These are phyloP conservation scores for Phyllotis vaccarum DNA, from an alignment of 2,797 vertebrate species.

Conservation along the genomic window DNA sequence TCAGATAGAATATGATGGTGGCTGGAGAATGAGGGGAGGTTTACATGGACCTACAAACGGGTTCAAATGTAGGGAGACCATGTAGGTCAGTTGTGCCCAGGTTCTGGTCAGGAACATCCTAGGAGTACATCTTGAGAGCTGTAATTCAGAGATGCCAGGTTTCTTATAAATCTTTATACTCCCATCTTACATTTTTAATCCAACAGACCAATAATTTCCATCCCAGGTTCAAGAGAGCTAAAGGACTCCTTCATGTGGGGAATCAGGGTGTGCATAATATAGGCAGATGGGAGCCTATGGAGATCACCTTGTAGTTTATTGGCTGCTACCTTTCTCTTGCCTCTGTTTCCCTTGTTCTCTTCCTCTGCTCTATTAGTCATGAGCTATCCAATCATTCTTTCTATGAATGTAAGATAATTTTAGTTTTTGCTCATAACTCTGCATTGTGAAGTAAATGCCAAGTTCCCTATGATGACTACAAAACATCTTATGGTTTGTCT, in stretches of 20 bases:
- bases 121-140: background rate
- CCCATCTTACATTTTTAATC: background rate
- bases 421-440: background rate
- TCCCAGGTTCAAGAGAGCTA: background rate
- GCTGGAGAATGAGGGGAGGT: background rate
- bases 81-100: background rate
- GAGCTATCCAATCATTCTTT: background rate
- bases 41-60: background rate
- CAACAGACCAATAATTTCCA: background rate
- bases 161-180: background rate
- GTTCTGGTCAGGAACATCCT: background rate
- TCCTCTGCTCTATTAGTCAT: background rate
- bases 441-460: background rate
- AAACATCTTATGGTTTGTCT: background rate
- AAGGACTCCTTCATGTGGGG: background rate
- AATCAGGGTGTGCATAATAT: rapidly evolving
- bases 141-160: background rate
- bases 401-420: background rate
- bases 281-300: background rate
- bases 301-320: background rate
- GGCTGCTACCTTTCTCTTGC: background rate
- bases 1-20: background rate
- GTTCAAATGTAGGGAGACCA: background rate
- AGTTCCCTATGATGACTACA: background rate
- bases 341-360: background rate